Base-by-base conservation (phyloP, 2,797 vertebrate species). In the Podargus strigoides region DNA sequence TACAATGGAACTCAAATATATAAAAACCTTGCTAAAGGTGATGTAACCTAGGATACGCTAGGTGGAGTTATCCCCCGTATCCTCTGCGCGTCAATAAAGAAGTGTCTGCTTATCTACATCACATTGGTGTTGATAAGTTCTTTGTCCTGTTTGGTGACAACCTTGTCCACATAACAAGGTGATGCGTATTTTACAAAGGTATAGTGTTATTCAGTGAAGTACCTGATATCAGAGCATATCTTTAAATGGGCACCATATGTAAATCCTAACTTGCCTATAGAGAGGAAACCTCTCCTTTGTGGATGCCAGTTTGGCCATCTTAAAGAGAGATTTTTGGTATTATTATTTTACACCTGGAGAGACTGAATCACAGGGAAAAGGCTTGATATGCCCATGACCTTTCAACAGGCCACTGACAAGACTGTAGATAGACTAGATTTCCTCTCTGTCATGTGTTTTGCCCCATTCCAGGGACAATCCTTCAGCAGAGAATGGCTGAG, bases 231-330 rank as follows among this genome's bases (percentile, higher is more conserved):
- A n/a, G n/a, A n/a, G n/a, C 87, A 89, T 89, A 92, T 82, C 87
- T 93, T 93, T 75, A 86, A 84, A 62, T 28, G 19, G 28, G 44
- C 34, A 93, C 36, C 73, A 55, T 32, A 67, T 63, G 37, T 42
- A 88, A 94, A 88, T 93, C 59, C 83, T 96, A 93, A 76, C 41
- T 86, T 91, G 67, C n/a, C 49, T 87, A 85, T 88, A 67, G 47
- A 96, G 63, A 92, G 82, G 59, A 89, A 94, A 90, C 24, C 87
- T 91, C 82, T 94, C 73, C 58, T 76, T 90, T 93, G 39, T 92
- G 87, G 87, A 41, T 91, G 47, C 76, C 69, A 91, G 79, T 94
- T 91, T 91, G 58, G 52, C 32, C 55, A 69, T 94, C 94, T 95
- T 96, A 95, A 86, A 95, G 42, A 92, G 53, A 89, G 58, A 85